Evolutionary conservation across 2,113 vertebrate species (phyloP), one percentile per base, ranked within the genome.

Genomic region (Xenotilapia longispinis): DNA sequence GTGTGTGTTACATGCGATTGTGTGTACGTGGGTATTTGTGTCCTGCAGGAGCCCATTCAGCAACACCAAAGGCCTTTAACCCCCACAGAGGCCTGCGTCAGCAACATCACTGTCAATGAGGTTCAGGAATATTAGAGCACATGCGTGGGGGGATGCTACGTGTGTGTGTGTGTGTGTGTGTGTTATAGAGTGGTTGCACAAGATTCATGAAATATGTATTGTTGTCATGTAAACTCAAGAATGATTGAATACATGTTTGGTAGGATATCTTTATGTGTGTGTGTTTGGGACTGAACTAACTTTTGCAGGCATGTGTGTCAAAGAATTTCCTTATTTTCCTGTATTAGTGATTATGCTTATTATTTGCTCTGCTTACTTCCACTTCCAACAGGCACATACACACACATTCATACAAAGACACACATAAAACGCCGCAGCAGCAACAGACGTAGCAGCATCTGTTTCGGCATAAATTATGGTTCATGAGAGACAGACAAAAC

Each of bases 11-110:
- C 9, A 53, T 31, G 33, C 58, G 3, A 58, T 40, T 73, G 57
- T 57, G 53, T 55, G 55, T 60, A 42, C 23, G 6, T 7, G 31
- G 55, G 51, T 57, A 6, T 83, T 58, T 85, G 73, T 70, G 53
- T 88, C 80, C 58, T 89, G 2, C 26, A 87, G 79, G 47, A 86
- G 87, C 83, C n/a, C 73, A 93, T 91, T 93, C 89, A 93, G 93
- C 92, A 91, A 81, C 81, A 91, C 57, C 54, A 58, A 81, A 57
- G 89, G 51, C 90, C 89, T 91, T 92, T 87, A 92, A 85, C 91
- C 88, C 87, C 86, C 49, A 45, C 26, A 26, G 91, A 88, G 87
- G 21, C 81, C 94, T 93, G 91, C 89, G 70, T 95, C 94, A 95
- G 95, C 91, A 94, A 51, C 84, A 88, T 65, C 51, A n/a, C 82